Evolutionary conservation across 2,888 invertebrate genomes (phyloP).

Genomic region (Exocentrus adspersus): DNA sequence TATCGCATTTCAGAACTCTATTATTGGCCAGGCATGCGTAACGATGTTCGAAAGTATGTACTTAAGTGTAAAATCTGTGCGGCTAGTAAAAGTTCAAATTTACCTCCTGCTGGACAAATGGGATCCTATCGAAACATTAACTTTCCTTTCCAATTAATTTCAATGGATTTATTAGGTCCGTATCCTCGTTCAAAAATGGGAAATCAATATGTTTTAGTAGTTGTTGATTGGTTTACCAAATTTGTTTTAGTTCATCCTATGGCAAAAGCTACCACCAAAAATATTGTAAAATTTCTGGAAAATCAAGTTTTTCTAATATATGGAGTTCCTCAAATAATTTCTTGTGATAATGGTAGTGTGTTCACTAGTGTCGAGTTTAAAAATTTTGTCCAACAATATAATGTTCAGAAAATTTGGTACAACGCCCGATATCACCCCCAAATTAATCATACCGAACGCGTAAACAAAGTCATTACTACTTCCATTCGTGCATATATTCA

Average conservation of each 20-base stretch:
- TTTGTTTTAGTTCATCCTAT: slow-evolving; percentile 1
- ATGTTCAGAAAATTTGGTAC: slow-evolving; percentile 38
- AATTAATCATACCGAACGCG: slow-evolving; percentile 53
- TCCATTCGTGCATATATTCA: slow-evolving; percentile 41
- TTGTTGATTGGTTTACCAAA: slow-evolving; percentile 29
- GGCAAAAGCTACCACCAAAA: not conserved
- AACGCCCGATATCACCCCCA: slow-evolving; percentile 53
- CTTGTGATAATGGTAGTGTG: not conserved
- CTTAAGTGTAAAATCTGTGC: slow-evolving; percentile 32
- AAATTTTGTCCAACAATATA: slow-evolving; percentile 31
- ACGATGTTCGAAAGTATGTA: slow-evolving; percentile 30
- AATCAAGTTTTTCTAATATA: slow-evolving; percentile 4
- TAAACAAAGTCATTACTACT: slow-evolving; percentile 50
- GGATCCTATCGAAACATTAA: slow-evolving; percentile 24
- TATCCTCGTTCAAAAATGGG: slow-evolving; percentile 34
- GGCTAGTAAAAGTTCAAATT: slow-evolving; percentile 30
- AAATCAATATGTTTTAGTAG: slow-evolving; percentile 29
- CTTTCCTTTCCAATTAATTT: slow-evolving; percentile 33
- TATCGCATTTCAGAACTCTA: not conserved
- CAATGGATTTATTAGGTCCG: slow-evolving; percentile 38
- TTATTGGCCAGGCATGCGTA: not conserved
- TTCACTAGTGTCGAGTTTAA: slow-evolving; percentile 29
- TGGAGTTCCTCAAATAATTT: not conserved
- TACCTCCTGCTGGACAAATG: slow-evolving; percentile 32
- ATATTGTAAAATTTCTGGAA: not conserved